These are phyloP conservation scores for Drosophila lini DNA, from an alignment of 1,140 invertebrate genomes.

Conservation along the genomic window DNA sequence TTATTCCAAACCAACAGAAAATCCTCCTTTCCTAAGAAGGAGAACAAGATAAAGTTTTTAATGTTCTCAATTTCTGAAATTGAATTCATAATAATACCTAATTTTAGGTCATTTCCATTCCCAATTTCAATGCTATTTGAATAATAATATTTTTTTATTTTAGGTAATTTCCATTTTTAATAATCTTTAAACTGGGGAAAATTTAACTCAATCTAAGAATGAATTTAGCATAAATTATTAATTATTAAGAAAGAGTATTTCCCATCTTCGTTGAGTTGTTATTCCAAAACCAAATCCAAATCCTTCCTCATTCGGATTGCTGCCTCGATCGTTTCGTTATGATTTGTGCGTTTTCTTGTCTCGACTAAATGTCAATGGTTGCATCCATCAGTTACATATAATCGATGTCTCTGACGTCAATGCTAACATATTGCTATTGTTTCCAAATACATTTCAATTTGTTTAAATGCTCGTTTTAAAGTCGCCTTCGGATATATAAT, in stretches of 20 bases:
- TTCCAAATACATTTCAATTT: slow-evolving; percentile 33
- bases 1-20: background rate
- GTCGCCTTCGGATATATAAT: slow-evolving; percentile 1
- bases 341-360: slow-evolving; percentile 40
- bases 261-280: background rate
- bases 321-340: slow-evolving; percentile 34
- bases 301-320: slow-evolving; percentile 12
- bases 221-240: too few species aligned
- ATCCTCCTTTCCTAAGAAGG: too few species aligned
- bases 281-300: background rate
- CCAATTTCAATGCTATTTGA: too few species aligned
- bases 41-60: too few species aligned
- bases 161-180: too few species aligned
- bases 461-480: slow-evolving; percentile 22
- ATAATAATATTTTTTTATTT: too few species aligned
- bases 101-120: too few species aligned
- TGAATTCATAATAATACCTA: too few species aligned
- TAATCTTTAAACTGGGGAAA: too few species aligned
- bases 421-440: slow-evolving; percentile 20
- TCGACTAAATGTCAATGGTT: slow-evolving; percentile 63
- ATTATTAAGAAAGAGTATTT: background rate
- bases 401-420: slow-evolving; percentile 21
- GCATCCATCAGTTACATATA: slow-evolving; percentile 53
- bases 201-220: too few species aligned
- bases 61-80: too few species aligned